These are phyloP conservation scores for Adineta ricciae DNA, from an alignment of 2,888 invertebrate species.

Conservation along the genomic window DNA sequence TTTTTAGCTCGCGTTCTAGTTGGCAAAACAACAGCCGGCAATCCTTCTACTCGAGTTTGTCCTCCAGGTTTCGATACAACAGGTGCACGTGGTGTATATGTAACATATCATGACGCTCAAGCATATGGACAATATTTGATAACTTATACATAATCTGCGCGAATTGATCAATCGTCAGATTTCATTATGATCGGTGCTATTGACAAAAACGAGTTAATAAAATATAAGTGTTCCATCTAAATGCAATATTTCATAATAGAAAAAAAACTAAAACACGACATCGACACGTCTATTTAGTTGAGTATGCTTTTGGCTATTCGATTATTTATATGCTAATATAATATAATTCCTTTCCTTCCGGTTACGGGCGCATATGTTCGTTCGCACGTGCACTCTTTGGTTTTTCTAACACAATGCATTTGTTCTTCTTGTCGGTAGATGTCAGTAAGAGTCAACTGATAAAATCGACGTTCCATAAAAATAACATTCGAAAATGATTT, in stretches of 20 bases:
- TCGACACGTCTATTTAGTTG: background rate
- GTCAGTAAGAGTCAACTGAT: background rate
- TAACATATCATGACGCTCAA: constrained; percentile 1
- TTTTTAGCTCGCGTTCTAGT: background rate
- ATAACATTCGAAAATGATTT: background rate
- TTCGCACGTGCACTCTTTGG: background rate
- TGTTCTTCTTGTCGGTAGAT: background rate
- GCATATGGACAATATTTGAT: background rate
- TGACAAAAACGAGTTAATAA: background rate
- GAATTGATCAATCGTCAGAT: background rate
- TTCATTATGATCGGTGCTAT: background rate
- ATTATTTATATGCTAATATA: background rate
- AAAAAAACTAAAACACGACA: too few relatives aligned
- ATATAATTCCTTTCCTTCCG: background rate
- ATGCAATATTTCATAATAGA: too few relatives aligned
- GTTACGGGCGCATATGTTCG: background rate
- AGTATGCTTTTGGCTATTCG: background rate
- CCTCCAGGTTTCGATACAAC: background rate
- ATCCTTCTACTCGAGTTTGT: background rate
- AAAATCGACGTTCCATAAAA: background rate
- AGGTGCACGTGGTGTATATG: background rate
- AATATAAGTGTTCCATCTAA: too few relatives aligned
- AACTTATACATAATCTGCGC: background rate
- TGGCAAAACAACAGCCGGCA: background rate
- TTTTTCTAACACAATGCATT: too few relatives aligned